phyloP scores from a whole-genome alignment of 2,888 invertebrate species.

The Slavum lentiscoides region DNA sequence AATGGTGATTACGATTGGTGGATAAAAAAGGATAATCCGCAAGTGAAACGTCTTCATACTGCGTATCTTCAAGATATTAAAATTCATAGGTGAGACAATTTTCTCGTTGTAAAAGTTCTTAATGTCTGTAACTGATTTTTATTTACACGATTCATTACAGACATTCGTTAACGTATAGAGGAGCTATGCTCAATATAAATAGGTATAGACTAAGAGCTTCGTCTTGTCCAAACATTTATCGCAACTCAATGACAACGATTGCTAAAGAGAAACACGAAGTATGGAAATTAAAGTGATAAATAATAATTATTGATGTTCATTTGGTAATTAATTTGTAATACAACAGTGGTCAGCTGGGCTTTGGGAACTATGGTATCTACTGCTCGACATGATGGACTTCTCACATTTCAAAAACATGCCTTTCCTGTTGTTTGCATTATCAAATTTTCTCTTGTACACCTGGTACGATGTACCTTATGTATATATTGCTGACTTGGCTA shows the following conservation, averaged over 20 bases:
- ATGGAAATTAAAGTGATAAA: conserved; percentile 12
- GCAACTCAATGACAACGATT: conserved; percentile 83
- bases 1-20: conserved; percentile 53
- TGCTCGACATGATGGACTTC: conserved; percentile 78
- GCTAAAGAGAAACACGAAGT: conserved; percentile 73
- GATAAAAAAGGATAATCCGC: conserved; percentile 53
- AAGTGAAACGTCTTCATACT: conserved; percentile 61
- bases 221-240: conserved; percentile 87
- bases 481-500: conserved; percentile 81
- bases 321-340: conserved; percentile 9
- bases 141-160: conserved; percentile 59
- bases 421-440: conserved; percentile 77
- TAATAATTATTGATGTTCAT: not conserved
- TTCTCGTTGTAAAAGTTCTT: not conserved
- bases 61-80: conserved; percentile 75
- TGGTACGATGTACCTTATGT: conserved; percentile 95
- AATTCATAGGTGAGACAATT: conserved; percentile 64
- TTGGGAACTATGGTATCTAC: conserved; percentile 77
- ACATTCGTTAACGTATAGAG: conserved; percentile 79
- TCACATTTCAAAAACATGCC: conserved; percentile 75
- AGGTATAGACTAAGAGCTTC: conserved; percentile 79
- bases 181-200: conserved; percentile 83
- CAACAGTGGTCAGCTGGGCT: conserved; percentile 72
- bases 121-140: not conserved
- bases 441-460: conserved; percentile 86